Evolutionary conservation across 2,113 vertebrate species (phyloP).

Genomic region (Gobius niger): DNA sequence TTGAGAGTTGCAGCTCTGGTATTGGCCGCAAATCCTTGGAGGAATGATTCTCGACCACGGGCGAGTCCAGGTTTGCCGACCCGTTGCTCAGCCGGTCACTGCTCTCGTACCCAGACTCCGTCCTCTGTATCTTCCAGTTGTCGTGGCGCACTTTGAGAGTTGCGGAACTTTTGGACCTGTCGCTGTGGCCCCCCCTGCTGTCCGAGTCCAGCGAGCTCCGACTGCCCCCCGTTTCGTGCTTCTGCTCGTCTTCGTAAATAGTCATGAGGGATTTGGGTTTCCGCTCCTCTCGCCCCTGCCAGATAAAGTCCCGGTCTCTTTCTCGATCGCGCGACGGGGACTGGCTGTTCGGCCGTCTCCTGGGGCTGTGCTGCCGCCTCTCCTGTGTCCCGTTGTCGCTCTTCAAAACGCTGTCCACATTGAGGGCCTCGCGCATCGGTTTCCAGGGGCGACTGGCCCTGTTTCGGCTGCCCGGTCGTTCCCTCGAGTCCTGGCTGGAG

Average conservation of each 20-base stretch:
- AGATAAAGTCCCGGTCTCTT: slow-evolving; percentile 58
- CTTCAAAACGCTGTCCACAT: slow-evolving; percentile 90
- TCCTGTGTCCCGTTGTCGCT: slow-evolving; percentile 21
- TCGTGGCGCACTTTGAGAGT: slow-evolving; percentile 76
- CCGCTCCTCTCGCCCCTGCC: slow-evolving; percentile 70
- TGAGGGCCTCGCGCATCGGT: slow-evolving; percentile 88
- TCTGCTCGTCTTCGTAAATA: slow-evolving; percentile 93
- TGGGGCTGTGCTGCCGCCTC: slow-evolving; percentile 76
- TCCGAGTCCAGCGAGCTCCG: slow-evolving; percentile 84
- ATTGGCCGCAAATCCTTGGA: slow-evolving; percentile 68
- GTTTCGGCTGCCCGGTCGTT: slow-evolving; percentile 71
- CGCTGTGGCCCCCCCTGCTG: slow-evolving; percentile 72
- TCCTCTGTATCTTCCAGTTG: slow-evolving; percentile 89
- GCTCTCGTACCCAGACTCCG: slow-evolving; percentile 94
- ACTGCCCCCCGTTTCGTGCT: slow-evolving; percentile 82
- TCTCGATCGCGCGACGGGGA: slow-evolving; percentile 69
- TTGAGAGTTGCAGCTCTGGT: slow-evolving; percentile 73
- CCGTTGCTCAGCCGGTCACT: slow-evolving; percentile 89
- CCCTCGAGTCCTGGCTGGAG: slow-evolving; percentile 86
- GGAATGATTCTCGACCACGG: slow-evolving; percentile 76
- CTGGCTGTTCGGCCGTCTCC: slow-evolving; percentile 65
- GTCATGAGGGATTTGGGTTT: slow-evolving; percentile 89
- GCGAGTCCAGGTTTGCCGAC: slow-evolving; percentile 85
- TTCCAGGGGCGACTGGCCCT: slow-evolving; percentile 81
- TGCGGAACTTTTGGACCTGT: slow-evolving; percentile 71